phyloP scores from a whole-genome alignment of 2,888 invertebrate genomes.

The Lagria hirta region DNA sequence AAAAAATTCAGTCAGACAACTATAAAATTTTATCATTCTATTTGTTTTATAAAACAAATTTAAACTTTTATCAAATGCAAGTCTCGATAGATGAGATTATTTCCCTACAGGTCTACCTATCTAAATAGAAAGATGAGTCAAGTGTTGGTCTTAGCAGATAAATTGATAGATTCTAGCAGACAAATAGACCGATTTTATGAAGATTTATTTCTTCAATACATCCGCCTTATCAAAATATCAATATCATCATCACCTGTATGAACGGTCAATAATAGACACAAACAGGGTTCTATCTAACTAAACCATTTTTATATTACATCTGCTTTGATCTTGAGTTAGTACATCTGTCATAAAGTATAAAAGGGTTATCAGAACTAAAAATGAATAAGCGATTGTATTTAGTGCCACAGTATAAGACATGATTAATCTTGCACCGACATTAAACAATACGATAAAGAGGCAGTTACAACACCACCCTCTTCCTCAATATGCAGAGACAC shows the following conservation, averaged over 20 bases:
- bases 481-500: slow-evolving; percentile 37
- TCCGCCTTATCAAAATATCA: slow-evolving; percentile 9
- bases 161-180: slow-evolving; percentile 8
- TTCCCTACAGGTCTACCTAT: slow-evolving; percentile 4
- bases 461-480: slow-evolving; percentile 31
- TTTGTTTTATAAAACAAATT: too few relatives aligned
- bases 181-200: slow-evolving; percentile 7
- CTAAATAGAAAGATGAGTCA: slow-evolving; percentile 24
- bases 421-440: slow-evolving; percentile 18
- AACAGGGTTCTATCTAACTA: slow-evolving; percentile 8
- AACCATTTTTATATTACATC: slow-evolving; percentile 14
- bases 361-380: slow-evolving; percentile 20
- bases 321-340: slow-evolving; percentile 18
- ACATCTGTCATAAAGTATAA: slow-evolving; percentile 16
- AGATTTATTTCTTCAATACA: too few relatives aligned
- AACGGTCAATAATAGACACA: slow-evolving; percentile 10
- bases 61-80: too few relatives aligned
- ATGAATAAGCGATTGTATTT: slow-evolving; percentile 21
- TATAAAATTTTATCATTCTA: too few relatives aligned
- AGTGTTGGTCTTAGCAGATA: slow-evolving; percentile 13
- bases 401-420: slow-evolving; percentile 18
- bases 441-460: slow-evolving; percentile 19
- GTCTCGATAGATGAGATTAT: too few relatives aligned
- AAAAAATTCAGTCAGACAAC: too few relatives aligned
- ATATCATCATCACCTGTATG: slow-evolving; percentile 16